Evolutionary conservation across 2,888 invertebrate species (phyloP).

Genomic region (Rhyacophila evoluta): DNA sequence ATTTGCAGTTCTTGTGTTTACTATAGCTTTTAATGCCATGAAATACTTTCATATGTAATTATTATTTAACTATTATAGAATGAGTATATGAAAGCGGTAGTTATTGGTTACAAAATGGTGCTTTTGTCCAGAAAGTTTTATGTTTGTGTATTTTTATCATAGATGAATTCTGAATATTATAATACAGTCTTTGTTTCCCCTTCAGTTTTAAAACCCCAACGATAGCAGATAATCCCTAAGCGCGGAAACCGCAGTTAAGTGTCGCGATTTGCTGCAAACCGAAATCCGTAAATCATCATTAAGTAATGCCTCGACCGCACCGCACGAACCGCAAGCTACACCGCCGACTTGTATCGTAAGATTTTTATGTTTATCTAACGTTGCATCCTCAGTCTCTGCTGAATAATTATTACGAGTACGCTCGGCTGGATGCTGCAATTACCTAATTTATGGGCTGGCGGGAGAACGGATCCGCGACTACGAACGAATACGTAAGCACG

Average conservation of each 20-base stretch:
- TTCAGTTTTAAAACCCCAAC: background rate
- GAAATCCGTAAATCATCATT: constrained; percentile 22
- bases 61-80: no score
- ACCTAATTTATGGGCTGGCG: constrained; percentile 30
- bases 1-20: no score
- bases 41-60: no score
- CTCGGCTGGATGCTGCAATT: constrained; percentile 27
- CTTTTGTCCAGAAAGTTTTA: no score
- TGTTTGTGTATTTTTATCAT: no score
- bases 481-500: no score
- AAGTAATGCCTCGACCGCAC: background rate
- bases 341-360: constrained; percentile 20
- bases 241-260: constrained; percentile 6
- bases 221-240: background rate
- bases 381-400: constrained; percentile 13
- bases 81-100: no score
- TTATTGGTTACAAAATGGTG: no score
- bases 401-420: constrained; percentile 20
- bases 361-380: constrained; percentile 6
- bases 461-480: background rate
- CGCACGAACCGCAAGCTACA: background rate
- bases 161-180: no score
- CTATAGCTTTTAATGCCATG: no score
- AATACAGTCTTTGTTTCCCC: background rate
- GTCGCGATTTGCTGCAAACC: constrained; percentile 13